A percentile compares a stretch with the other conserved stretches of the same genome.
Conservation (phyloP, 1,140 invertebrate genomes). For the Neodiprion fabricii region DNA sequence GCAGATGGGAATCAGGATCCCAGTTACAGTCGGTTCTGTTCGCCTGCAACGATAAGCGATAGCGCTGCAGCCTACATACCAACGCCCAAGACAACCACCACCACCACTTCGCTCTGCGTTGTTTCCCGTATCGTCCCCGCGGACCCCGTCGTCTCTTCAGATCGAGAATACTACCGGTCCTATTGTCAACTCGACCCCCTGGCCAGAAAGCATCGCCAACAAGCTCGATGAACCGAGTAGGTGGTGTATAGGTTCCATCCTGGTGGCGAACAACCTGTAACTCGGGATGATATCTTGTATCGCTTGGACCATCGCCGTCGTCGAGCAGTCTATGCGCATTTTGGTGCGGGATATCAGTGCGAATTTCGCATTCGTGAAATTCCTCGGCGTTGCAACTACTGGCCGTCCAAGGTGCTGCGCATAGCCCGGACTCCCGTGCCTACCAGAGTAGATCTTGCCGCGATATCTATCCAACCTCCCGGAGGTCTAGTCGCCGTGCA, state of each 20-base stretch:
- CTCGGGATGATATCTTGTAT: conserved; percentile 63
- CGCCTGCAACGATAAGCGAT: background rate
- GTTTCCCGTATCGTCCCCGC: conserved; percentile 9
- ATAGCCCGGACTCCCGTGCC: conserved; percentile 45
- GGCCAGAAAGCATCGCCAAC: too few relatives aligned
- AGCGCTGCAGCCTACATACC: background rate
- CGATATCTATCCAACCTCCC: conserved; percentile 53
- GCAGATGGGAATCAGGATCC: too few relatives aligned
- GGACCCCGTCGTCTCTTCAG: too few relatives aligned
- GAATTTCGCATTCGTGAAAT: conserved; percentile 24
- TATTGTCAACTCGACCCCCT: too few relatives aligned
- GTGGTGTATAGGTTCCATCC: conserved; percentile 44
- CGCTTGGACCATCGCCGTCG: conserved; percentile 24
- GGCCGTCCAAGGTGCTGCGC: conserved; percentile 22
- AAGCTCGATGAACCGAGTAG: too few relatives aligned
- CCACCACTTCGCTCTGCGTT: background rate
- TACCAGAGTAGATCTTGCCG: conserved; percentile 57
- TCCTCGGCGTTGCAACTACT: background rate
- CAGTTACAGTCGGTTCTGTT: background rate
- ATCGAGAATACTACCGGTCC: too few relatives aligned
- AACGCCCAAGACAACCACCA: background rate
- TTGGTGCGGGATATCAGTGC: conserved; percentile 33
- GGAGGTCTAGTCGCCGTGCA: conserved; percentile 45
- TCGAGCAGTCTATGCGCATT: conserved; percentile 43
- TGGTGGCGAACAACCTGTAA: conserved; percentile 62